phyloP scores from a whole-genome alignment of 1,140 invertebrate genomes.

The Drosophila obscura region DNA sequence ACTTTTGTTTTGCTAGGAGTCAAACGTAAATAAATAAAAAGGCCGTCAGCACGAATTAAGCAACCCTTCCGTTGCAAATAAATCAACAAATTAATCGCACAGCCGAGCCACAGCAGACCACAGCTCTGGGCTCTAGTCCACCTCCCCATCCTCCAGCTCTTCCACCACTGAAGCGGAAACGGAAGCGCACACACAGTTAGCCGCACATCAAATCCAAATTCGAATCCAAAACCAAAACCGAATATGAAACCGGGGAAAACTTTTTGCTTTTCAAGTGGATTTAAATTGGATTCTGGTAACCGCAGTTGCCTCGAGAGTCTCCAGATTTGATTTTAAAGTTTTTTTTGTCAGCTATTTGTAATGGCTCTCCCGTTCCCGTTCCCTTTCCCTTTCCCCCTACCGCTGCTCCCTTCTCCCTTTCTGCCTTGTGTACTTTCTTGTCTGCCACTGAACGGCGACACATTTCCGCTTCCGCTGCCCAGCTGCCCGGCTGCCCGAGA shows the following conservation, averaged over 20 bases:
- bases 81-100: conserved; percentile 78
- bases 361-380: not conserved
- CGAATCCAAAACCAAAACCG: not conserved
- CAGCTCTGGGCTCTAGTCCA: conserved; percentile 6
- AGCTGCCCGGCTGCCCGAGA: conserved; percentile 13
- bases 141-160: not conserved
- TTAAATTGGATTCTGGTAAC: conserved; percentile 67
- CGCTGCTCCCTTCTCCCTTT: too few relatives aligned
- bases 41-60: conserved; percentile 68
- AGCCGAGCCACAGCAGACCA: conserved; percentile 45
- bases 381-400: too few relatives aligned
- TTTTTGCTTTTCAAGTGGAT: conserved; percentile 61
- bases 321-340: conserved; percentile 65
- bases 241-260: conserved; percentile 29
- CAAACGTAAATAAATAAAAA: conserved; percentile 59
- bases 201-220: conserved; percentile 53
- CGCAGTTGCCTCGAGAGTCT: conserved; percentile 18
- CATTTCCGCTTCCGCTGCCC: conserved; percentile 74
- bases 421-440: conserved; percentile 16
- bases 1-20: conserved; percentile 34
- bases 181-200: conserved; percentile 79
- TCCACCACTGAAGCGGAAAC: conserved; percentile 48
- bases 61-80: conserved; percentile 81
- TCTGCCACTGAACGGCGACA: conserved; percentile 70
- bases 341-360: conserved; percentile 27